A percentile compares a stretch with the other conserved stretches of the same genome.
Conservation (phyloP, 2,113 vertebrate genomes). For the Vanacampus margaritifer region DNA sequence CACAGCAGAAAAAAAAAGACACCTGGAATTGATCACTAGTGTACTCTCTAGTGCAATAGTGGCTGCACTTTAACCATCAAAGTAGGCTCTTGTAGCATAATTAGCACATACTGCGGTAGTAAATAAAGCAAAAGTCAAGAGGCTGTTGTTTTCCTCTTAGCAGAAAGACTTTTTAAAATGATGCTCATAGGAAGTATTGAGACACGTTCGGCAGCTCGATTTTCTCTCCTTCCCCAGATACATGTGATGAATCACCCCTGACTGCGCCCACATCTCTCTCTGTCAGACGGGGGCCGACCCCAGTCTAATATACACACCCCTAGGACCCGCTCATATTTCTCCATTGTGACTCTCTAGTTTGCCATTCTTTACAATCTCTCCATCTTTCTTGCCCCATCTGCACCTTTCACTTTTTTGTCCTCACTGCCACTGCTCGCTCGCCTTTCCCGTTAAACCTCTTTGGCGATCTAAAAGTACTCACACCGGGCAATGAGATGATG, state of each 20-base stretch:
- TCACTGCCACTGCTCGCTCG: conserved; percentile 11
- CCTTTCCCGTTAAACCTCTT: conserved; percentile 28
- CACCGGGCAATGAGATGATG: neutral
- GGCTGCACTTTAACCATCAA: conserved; percentile 29
- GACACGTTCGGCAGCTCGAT: conserved; percentile 46
- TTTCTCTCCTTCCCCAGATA: conserved; percentile 61
- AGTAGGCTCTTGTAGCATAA: conserved; percentile 21
- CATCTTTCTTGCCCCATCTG: conserved; percentile 47
- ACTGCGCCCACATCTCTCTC: conserved; percentile 76
- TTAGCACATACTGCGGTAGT: conserved; percentile 27
- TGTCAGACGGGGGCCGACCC: conserved; percentile 70
- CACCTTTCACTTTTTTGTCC: conserved; percentile 27
- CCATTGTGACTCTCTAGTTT: conserved; percentile 57
- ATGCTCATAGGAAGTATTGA: conserved; percentile 59
- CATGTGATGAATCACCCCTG: conserved; percentile 74
- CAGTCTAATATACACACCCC: conserved; percentile 72
- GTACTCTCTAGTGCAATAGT: conserved; percentile 43
- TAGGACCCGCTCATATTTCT: conserved; percentile 69
- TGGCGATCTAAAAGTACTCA: conserved; percentile 31
- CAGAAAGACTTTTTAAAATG: conserved; percentile 1
- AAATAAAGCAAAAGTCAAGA: conserved; percentile 8
- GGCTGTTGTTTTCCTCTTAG: conserved; percentile 29
- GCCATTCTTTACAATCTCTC: conserved; percentile 58
- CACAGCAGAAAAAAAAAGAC: conserved; percentile 50
- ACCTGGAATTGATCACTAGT: conserved; percentile 63